Conservation (phyloP, 2,888 invertebrate species). For the Limnephilus marmoratus region DNA sequence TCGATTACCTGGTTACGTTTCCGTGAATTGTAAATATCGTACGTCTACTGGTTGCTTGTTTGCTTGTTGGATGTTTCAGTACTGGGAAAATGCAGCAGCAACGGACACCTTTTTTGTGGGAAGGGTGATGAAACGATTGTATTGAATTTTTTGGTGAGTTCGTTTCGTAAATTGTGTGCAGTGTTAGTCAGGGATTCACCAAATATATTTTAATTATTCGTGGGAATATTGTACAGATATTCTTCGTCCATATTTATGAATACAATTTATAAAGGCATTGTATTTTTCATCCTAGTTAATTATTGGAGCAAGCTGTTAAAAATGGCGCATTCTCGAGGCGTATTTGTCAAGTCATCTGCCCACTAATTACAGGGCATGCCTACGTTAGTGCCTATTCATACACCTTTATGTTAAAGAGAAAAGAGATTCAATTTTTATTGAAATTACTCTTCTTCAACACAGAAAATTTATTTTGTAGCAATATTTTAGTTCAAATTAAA, state of each 20-base stretch:
- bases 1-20: constrained; percentile 13
- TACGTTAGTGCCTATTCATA: neutral
- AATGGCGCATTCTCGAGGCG: too few species aligned
- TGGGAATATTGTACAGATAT: neutral
- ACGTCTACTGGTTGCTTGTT: neutral
- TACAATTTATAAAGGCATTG: too few species aligned
- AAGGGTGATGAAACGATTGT: neutral
- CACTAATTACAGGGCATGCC: neutral
- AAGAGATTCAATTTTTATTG: too few species aligned
- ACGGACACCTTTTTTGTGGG: neutral
- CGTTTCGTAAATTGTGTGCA: neutral
- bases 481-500: too few species aligned
- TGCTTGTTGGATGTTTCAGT: neutral
- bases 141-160: neutral
- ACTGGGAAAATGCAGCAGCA: neutral
- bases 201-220: neutral
- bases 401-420: too few species aligned
- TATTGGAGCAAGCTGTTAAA: too few species aligned
- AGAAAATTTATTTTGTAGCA: too few species aligned
- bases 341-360: neutral
- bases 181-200: neutral
- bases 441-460: too few species aligned
- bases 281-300: too few species aligned
- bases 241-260: neutral
- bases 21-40: neutral